These are phyloP conservation scores for Tragelaphus oryx DNA, from an alignment of 2,797 vertebrate genomes.

Conservation along the genomic window DNA sequence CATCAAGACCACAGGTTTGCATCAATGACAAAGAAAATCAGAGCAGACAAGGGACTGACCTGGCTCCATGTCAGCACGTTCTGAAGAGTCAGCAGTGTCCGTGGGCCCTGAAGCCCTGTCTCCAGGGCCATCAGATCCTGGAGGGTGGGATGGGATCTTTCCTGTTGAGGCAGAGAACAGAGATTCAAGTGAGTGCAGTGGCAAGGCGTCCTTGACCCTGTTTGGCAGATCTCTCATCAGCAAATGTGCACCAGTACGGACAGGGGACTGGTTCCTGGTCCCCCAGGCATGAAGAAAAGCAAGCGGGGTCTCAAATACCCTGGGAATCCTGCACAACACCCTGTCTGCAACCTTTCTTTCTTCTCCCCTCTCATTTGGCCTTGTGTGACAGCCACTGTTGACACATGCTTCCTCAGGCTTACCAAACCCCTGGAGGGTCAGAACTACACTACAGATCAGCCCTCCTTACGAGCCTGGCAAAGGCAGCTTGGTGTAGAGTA, in stretches of 20 bases:
- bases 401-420: not conserved
- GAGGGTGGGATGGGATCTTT: slow-evolving; percentile 26
- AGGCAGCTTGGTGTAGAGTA: not conserved
- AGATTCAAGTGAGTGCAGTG: not conserved
- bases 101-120: slow-evolving; percentile 33
- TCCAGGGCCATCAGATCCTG: slow-evolving; percentile 19
- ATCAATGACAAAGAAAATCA: not conserved
- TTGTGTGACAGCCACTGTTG: not conserved
- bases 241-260: not conserved
- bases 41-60: not conserved
- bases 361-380: not conserved
- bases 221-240: not conserved
- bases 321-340: not conserved
- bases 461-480: not conserved
- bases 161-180: slow-evolving; percentile 41
- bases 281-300: not conserved
- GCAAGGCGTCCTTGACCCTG: not conserved
- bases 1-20: not conserved
- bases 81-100: slow-evolving; percentile 28
- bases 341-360: not conserved
- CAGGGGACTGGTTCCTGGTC: not conserved
- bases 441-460: not conserved
- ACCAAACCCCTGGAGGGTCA: not conserved
- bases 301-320: not conserved
- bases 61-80: slow-evolving; percentile 66